A percentile compares a stretch with the other conserved stretches of the same genome.
These are phyloP conservation scores for Rhagoletis zephyria DNA, from an alignment of 1,140 invertebrate genomes.

Conservation along the genomic window DNA sequence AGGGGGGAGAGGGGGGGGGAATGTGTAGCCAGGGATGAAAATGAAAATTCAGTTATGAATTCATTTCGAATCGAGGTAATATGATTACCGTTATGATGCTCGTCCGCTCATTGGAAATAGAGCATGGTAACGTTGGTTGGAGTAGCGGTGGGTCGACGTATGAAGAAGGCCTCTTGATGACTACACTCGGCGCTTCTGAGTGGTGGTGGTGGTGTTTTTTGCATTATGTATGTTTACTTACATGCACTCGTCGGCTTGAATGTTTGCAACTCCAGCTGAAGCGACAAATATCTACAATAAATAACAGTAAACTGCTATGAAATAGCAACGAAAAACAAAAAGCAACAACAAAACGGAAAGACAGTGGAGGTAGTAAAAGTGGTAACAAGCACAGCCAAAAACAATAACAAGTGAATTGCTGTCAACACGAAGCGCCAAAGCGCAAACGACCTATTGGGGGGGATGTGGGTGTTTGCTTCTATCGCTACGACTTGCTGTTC, in stretches of 20 bases:
- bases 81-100: slow-evolving; percentile 73
- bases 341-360: neutral
- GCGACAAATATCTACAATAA: neutral
- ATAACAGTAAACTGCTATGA: neutral
- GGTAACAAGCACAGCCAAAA: neutral
- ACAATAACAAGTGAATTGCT: neutral
- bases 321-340: neutral
- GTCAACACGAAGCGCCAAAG: slow-evolving; percentile 9
- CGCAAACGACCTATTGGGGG: neutral
- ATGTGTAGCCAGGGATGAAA: slow-evolving; percentile 48
- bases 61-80: slow-evolving; percentile 73
- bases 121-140: slow-evolving; percentile 43
- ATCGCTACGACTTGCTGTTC: too few relatives aligned
- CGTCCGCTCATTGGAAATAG: slow-evolving; percentile 39
- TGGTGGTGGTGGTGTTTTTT: neutral
- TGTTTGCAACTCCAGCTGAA: neutral
- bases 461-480: too few relatives aligned
- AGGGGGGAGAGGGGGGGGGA: neutral
- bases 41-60: slow-evolving; percentile 73
- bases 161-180: neutral
- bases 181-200: neutral
- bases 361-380: neutral
- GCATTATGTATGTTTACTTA: slow-evolving; percentile 9
- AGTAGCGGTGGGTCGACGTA: slow-evolving; percentile 58
- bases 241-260: neutral